Evolutionary conservation across 2,888 invertebrate genomes (phyloP).

Genomic region (Mesorhabditis spiculigera): DNA sequence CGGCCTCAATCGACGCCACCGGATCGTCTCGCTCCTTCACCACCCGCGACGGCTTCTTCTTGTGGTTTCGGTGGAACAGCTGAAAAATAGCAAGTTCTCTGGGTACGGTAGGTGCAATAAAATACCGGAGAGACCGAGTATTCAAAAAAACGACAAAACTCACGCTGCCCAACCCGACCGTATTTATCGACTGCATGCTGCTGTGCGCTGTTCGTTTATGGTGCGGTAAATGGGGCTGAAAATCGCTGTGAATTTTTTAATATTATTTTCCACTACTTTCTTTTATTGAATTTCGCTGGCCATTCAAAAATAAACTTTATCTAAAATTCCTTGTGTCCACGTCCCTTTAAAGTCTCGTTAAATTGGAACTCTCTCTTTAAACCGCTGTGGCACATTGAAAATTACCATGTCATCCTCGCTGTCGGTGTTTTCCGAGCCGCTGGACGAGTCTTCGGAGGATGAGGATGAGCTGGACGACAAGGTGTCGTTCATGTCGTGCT

Average conservation of each 20-base stretch:
- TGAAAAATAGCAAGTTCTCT: too few relatives aligned
- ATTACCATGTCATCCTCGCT: conserved; percentile 22
- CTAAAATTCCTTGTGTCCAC: too few relatives aligned
- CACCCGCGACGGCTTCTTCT: conserved; percentile 11
- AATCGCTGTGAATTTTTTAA: too few relatives aligned
- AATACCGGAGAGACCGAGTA: neutral
- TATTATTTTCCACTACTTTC: too few relatives aligned
- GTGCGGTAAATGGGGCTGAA: too few relatives aligned
- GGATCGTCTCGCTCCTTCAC: neutral
- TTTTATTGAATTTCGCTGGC: too few relatives aligned
- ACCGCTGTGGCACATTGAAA: too few relatives aligned
- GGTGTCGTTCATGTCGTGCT: conserved; percentile 21
- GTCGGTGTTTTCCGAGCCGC: conserved; percentile 18
- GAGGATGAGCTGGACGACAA: conserved; percentile 21
- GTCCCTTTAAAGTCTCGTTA: too few relatives aligned
- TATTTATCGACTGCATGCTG: conserved; percentile 41
- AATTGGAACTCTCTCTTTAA: too few relatives aligned
- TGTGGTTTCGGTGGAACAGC: conserved; percentile 30
- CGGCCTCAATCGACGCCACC: neutral
- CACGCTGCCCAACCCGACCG: conserved; percentile 15
- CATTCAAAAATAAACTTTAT: too few relatives aligned
- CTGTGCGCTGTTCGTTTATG: conserved; percentile 19
- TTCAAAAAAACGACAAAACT: neutral
- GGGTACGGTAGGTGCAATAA: too few relatives aligned
- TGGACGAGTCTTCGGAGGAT: conserved; percentile 18